These are phyloP conservation scores for Psittacula derbiana DNA, from an alignment of 2,797 vertebrate genomes.

Conservation along the genomic window DNA sequence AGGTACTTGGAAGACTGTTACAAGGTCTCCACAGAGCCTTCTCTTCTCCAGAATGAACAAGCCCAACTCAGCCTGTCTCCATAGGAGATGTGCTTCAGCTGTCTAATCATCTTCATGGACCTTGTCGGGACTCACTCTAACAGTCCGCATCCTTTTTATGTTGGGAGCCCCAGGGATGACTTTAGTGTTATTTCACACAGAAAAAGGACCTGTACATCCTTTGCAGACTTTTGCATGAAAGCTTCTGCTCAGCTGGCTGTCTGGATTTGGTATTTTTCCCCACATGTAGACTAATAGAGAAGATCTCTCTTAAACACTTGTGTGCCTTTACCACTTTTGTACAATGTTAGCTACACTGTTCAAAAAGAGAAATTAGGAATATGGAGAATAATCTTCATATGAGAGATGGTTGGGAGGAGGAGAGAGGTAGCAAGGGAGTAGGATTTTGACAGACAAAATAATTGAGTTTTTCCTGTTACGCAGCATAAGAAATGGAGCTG, in stretches of 20 bases:
- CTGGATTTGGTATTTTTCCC: neutral
- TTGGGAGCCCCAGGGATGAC: neutral
- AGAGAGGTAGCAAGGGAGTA: neutral
- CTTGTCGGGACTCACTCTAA: neutral
- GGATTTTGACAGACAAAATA: neutral
- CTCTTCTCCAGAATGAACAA: neutral
- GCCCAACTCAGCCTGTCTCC: neutral
- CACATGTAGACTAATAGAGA: neutral
- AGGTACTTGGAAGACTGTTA: neutral
- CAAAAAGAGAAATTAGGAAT: neutral
- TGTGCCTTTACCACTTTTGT: neutral
- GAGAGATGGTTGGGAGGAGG: neutral
- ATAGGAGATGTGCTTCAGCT: neutral
- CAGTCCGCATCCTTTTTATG: neutral
- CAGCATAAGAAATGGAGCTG: neutral
- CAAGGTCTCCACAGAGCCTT: too few relatives aligned
- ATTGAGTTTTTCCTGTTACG: neutral
- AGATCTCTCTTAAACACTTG: neutral
- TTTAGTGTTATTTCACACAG: neutral
- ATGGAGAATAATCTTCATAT: neutral
- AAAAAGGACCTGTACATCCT: neutral
- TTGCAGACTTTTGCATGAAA: neutral
- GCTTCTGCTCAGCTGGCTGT: neutral
- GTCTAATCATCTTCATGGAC: neutral
- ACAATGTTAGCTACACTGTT: neutral